Evolutionary conservation across 2,888 invertebrate species (phyloP).

Genomic region (Mimachlamys varia): DNA sequence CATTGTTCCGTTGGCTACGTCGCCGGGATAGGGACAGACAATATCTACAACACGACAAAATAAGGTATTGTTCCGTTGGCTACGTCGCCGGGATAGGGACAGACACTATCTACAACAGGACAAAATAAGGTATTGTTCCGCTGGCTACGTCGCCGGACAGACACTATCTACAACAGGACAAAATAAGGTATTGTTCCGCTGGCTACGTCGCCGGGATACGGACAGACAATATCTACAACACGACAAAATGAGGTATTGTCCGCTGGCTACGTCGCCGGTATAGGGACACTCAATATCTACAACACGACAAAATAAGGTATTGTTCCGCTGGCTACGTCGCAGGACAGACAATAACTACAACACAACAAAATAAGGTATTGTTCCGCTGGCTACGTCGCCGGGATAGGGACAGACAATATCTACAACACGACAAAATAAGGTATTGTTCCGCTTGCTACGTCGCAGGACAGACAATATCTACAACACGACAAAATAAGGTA

Average conservation of each 20-base stretch:
- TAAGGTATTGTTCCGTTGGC: not conserved
- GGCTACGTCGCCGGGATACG: not conserved
- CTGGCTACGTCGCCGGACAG: not conserved
- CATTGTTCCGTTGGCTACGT: not conserved
- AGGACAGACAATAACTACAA: not conserved
- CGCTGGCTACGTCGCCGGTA: not conserved
- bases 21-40: not conserved
- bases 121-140: not conserved
- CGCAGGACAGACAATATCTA: slow-evolving; percentile 1
- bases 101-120: not conserved
- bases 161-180: not conserved
- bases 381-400: not conserved
- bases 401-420: not conserved
- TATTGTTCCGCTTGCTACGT: not conserved
- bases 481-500: not conserved
- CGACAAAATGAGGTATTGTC: not conserved
- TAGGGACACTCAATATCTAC: not conserved
- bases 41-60: not conserved
- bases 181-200: not conserved
- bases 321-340: not conserved
- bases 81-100: not conserved
- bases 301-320: not conserved
- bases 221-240: not conserved
- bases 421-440: not conserved
- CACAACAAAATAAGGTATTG: not conserved